phyloP scores from a whole-genome alignment of 1,140 invertebrate genomes.

The Asobara japonica region DNA sequence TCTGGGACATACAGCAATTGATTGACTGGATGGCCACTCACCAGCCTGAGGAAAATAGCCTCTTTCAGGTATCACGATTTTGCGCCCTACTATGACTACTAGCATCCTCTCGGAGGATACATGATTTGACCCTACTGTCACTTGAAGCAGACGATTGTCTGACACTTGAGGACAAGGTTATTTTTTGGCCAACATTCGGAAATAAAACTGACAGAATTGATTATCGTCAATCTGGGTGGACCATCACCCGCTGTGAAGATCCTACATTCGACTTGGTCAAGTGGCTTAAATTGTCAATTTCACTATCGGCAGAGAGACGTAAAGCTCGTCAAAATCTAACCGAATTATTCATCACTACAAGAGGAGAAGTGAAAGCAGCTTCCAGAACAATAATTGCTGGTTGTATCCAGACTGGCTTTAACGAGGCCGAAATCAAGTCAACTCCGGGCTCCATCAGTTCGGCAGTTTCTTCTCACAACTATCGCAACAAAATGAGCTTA shows the following conservation, averaged over 20 bases:
- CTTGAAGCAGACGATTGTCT: slow-evolving; percentile 30
- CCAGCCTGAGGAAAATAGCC: slow-evolving; percentile 33
- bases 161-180: slow-evolving; percentile 36
- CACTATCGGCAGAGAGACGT: slow-evolving; percentile 18
- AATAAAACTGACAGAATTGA: background rate
- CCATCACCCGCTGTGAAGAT: background rate
- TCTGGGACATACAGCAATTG: slow-evolving; percentile 27
- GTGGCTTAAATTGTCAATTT: background rate
- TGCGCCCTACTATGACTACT: slow-evolving; percentile 42
- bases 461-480: background rate
- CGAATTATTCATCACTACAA: slow-evolving; percentile 35
- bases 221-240: background rate
- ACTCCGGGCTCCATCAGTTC: no score
- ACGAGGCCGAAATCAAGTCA: no score
- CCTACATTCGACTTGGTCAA: background rate
- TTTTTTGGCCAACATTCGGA: slow-evolving; percentile 46
- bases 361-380: slow-evolving; percentile 41
- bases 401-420: no score
- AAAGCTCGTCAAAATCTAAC: background rate
- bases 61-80: slow-evolving; percentile 45
- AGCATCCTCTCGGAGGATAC: slow-evolving; percentile 50
- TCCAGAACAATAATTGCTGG: slow-evolving; percentile 24
- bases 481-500: background rate
- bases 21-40: slow-evolving; percentile 23
- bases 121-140: slow-evolving; percentile 51